phyloP scores from a whole-genome alignment of 2,888 invertebrate genomes.

The Mesoligia furuncula region DNA sequence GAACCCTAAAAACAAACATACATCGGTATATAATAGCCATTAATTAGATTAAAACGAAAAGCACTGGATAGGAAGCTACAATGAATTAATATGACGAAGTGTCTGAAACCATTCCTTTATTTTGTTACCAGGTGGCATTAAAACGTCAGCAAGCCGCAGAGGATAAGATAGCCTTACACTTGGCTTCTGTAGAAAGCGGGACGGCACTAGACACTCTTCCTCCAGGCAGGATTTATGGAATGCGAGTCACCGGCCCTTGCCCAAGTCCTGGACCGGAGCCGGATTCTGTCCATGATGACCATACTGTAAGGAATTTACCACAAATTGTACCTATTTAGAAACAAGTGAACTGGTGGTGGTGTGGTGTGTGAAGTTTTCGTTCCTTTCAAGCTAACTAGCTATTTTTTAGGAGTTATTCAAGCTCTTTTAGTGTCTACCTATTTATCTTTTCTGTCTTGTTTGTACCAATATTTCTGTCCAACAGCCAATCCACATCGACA shows the following conservation, averaged over 20 bases:
- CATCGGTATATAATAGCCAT: background rate
- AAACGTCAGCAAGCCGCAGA: conserved; percentile 99
- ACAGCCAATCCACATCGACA: conserved; percentile 88
- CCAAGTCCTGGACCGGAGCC: conserved; percentile 87
- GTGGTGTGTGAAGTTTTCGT: background rate
- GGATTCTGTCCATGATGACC: conserved; percentile 84
- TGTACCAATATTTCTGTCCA: background rate
- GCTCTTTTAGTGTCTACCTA: background rate
- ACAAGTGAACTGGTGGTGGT: no score
- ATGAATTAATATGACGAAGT: background rate
- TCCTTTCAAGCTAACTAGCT: background rate
- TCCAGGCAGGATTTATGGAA: conserved; percentile 97
- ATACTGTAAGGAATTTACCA: conserved; percentile 75
- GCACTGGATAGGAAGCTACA: background rate
- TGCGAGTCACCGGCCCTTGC: conserved; percentile 95
- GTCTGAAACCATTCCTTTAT: background rate
- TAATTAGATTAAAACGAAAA: background rate
- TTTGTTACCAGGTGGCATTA: conserved; percentile 94
- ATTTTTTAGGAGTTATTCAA: background rate
- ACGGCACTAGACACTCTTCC: conserved; percentile 93
- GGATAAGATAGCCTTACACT: conserved; percentile 97
- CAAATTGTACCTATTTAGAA: background rate
- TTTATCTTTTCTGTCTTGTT: background rate
- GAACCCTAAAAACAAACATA: background rate
- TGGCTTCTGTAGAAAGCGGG: conserved; percentile 93